These are phyloP conservation scores for Nebria brevicollis DNA, from an alignment of 2,888 invertebrate species.

Conservation along the genomic window DNA sequence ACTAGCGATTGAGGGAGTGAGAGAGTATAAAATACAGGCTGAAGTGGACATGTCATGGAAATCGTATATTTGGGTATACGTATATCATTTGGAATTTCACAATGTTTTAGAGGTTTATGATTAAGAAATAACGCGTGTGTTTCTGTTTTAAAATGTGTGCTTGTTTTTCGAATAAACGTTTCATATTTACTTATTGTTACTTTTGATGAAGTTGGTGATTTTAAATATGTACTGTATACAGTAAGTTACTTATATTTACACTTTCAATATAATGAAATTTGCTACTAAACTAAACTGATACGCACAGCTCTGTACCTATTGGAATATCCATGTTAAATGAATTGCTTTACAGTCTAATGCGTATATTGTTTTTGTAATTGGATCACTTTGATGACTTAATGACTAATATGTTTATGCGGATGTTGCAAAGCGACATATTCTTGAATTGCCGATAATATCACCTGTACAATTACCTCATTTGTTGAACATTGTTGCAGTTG, in stretches of 20 bases:
- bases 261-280: slow-evolving; percentile 12
- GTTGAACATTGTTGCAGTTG: neutral
- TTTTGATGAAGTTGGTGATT: slow-evolving; percentile 26
- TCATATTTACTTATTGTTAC: slow-evolving; percentile 20
- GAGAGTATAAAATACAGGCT: neutral
- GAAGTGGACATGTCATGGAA: slow-evolving; percentile 40
- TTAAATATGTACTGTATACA: slow-evolving; percentile 26
- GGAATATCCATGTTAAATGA: neutral
- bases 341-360: neutral
- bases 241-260: slow-evolving; percentile 26
- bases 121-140: slow-evolving; percentile 18
- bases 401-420: neutral
- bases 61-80: slow-evolving; percentile 36
- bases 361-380: neutral
- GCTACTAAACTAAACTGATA: neutral
- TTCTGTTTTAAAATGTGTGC: slow-evolving; percentile 29
- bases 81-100: slow-evolving; percentile 25
- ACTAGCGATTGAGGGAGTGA: neutral
- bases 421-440: neutral
- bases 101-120: slow-evolving; percentile 34
- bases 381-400: neutral
- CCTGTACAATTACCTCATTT: neutral
- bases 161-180: slow-evolving; percentile 28
- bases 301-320: neutral
- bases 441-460: neutral